Evolutionary conservation across 2,797 vertebrate genomes (phyloP).

Genomic region (Chelon labrosus): DNA sequence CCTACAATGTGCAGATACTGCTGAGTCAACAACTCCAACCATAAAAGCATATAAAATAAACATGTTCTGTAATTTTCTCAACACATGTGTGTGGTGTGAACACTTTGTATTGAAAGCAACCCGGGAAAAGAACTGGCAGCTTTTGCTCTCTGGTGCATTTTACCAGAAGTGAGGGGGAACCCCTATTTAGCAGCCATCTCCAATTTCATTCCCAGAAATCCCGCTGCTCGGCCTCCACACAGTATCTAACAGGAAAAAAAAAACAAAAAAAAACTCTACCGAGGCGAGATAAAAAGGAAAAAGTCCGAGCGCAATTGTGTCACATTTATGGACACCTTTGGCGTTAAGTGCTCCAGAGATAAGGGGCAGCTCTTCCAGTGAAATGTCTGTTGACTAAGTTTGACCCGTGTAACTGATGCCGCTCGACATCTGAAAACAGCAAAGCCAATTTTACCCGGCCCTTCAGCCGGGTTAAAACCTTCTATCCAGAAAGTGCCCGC

Average conservation of each 20-base stretch:
- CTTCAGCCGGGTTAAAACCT: slow-evolving; percentile 17
- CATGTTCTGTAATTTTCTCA: slow-evolving; percentile 58
- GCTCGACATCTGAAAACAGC: slow-evolving; percentile 14
- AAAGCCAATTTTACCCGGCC: slow-evolving; percentile 9
- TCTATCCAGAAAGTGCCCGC: slow-evolving; percentile 17
- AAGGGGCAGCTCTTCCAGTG: slow-evolving; percentile 3
- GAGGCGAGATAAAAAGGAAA: slow-evolving; percentile 3
- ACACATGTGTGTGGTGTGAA: slow-evolving; percentile 52
- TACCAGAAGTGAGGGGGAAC: slow-evolving; percentile 65
- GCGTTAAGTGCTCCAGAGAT: slow-evolving; percentile 5
- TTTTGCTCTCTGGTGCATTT: slow-evolving; percentile 37
- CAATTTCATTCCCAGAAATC: slow-evolving; percentile 71
- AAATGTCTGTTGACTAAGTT: neutral
- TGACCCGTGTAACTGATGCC: slow-evolving; percentile 18
- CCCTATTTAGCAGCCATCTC: slow-evolving; percentile 62
- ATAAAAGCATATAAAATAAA: slow-evolving; percentile 66
- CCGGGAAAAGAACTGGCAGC: slow-evolving; percentile 28
- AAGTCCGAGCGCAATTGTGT: slow-evolving; percentile 18
- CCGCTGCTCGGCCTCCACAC: slow-evolving; percentile 19
- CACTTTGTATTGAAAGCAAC: slow-evolving; percentile 41
- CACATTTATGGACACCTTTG: slow-evolving; percentile 3
- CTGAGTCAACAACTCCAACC: slow-evolving; percentile 55
- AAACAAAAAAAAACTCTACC: neutral
- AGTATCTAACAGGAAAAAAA: slow-evolving; percentile 24
- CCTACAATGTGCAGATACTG: slow-evolving; percentile 35